Evolutionary conservation across 2,888 invertebrate species (phyloP).

Genomic region (Watsonalla binaria): DNA sequence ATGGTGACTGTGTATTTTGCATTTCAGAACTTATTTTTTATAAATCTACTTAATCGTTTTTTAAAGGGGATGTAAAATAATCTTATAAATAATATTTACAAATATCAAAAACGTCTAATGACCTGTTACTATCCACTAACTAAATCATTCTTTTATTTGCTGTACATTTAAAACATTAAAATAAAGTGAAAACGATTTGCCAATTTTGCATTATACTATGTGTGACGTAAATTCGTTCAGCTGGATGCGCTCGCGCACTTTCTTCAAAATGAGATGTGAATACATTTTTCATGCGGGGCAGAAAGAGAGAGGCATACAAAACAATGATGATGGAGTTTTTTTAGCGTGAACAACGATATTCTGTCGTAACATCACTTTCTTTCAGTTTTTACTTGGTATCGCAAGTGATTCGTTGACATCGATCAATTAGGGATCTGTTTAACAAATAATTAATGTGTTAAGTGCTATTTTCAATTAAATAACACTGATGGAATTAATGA

Average conservation of each 20-base stretch:
- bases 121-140: no score
- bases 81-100: no score
- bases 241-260: conserved; percentile 61
- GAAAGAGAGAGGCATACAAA: conserved; percentile 50
- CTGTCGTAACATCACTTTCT: conserved; percentile 69
- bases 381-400: conserved; percentile 47
- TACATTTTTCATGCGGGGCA: conserved; percentile 13
- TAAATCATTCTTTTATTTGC: no score
- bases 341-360: conserved; percentile 34
- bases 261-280: conserved; percentile 55
- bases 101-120: no score
- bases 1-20: no score
- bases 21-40: no score
- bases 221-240: conserved; percentile 61
- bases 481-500: no score
- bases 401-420: conserved; percentile 59
- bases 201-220: conserved; percentile 32
- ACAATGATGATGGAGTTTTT: conserved; percentile 58
- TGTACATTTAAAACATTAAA: background rate
- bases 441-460: conserved; percentile 2
- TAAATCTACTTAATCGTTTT: no score
- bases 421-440: conserved; percentile 22
- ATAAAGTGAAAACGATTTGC: conserved; percentile 6
- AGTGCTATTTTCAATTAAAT: no score
- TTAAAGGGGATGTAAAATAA: no score